These are phyloP conservation scores for Camelus dromedarius DNA, from an alignment of 2,113 vertebrate genomes.

Conservation along the genomic window DNA sequence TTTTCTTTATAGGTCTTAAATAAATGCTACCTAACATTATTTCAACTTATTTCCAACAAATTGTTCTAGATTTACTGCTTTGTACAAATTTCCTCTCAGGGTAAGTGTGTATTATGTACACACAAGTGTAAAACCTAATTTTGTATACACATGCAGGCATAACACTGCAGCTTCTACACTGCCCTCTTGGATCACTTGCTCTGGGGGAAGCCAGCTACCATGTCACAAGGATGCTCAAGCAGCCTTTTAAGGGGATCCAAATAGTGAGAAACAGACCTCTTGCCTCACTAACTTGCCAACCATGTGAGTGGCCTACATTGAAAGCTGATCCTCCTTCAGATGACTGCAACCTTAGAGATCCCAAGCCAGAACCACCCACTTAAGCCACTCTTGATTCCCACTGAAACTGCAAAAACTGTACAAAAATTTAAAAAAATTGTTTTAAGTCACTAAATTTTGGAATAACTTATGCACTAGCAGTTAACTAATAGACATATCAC, in stretches of 20 bases:
- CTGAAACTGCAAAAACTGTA: not conserved
- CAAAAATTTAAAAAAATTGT: not conserved
- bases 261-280: not conserved
- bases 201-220: not conserved
- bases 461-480: not conserved
- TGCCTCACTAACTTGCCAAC: not conserved
- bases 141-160: not conserved
- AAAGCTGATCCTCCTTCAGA: not conserved
- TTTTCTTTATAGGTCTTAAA: conserved; percentile 5
- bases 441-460: conserved; percentile 27
- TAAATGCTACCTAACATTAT: conserved; percentile 23
- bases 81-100: not conserved
- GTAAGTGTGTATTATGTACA: not conserved
- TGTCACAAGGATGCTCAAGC: not conserved
- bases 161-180: not conserved
- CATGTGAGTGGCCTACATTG: not conserved
- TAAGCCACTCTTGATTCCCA: not conserved
- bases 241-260: not conserved
- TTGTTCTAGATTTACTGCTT: conserved; percentile 22
- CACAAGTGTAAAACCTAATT: not conserved
- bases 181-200: not conserved
- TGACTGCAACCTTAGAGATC: not conserved
- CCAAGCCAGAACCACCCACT: not conserved
- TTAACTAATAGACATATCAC: not conserved
- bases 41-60: conserved; percentile 2